These are phyloP conservation scores for Platichthys flesus DNA, from an alignment of 2,113 vertebrate species.

Conservation along the genomic window DNA sequence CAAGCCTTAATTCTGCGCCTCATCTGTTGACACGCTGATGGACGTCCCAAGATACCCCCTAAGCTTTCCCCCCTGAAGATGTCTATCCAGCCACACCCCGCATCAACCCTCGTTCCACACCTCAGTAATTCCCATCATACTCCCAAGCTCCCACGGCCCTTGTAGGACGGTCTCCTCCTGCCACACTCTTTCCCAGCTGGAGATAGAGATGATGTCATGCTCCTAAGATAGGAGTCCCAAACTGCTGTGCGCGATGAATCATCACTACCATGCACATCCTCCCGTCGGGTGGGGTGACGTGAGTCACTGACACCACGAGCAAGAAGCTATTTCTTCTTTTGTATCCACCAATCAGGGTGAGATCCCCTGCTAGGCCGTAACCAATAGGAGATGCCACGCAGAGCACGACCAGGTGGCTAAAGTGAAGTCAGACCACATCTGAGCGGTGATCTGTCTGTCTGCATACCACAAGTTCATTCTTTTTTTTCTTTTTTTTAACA, in stretches of 20 bases:
- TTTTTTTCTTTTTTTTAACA: slow-evolving; percentile 46
- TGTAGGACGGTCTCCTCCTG: slow-evolving; percentile 55
- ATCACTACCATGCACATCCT: slow-evolving; percentile 64
- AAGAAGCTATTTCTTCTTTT: slow-evolving; percentile 45
- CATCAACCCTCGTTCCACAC: slow-evolving; percentile 41
- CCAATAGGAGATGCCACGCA: slow-evolving; percentile 43
- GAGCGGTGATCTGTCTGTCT: slow-evolving; percentile 41
- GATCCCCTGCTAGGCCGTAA: slow-evolving; percentile 19
- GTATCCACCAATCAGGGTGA: slow-evolving; percentile 61
- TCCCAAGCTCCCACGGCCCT: slow-evolving; percentile 27
- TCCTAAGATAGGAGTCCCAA: slow-evolving; percentile 69
- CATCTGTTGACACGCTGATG: slow-evolving; percentile 48
- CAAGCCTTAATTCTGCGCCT: slow-evolving; percentile 55
- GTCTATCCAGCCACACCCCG: slow-evolving; percentile 42
- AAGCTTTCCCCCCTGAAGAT: slow-evolving; percentile 44
- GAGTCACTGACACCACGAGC: slow-evolving; percentile 68
- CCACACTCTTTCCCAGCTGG: slow-evolving; percentile 66
- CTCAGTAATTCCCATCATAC: slow-evolving; percentile 32
- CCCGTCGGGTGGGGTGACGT: slow-evolving; percentile 59
- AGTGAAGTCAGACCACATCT: slow-evolving; percentile 62
- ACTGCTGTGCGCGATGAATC: slow-evolving; percentile 68
- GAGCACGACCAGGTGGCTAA: neutral
- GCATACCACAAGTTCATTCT: slow-evolving; percentile 71
- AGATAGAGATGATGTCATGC: slow-evolving; percentile 77
- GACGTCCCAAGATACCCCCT: slow-evolving; percentile 41